These are phyloP conservation scores for Borostomias antarcticus DNA, from an alignment of 2,797 vertebrate species.

Conservation along the genomic window DNA sequence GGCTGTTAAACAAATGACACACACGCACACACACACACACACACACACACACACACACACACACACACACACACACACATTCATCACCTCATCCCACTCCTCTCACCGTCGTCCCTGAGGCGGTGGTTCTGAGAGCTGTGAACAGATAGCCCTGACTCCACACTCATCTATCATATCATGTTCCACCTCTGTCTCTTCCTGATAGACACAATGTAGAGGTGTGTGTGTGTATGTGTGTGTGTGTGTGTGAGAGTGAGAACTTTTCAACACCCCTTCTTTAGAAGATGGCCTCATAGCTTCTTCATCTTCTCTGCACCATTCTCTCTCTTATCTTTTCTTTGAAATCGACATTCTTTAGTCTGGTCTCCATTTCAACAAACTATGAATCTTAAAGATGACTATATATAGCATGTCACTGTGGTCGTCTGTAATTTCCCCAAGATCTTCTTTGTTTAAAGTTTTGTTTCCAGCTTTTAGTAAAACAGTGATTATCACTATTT, in stretches of 20 bases:
- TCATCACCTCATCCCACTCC: conserved; percentile 14
- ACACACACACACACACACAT: conserved; percentile 4
- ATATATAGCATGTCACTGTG: neutral
- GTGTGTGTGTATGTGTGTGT: conserved; percentile 6
- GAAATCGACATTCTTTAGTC: conserved; percentile 12
- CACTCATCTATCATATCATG: conserved; percentile 27
- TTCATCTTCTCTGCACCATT: neutral
- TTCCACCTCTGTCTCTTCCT: conserved; percentile 17
- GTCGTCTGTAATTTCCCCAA: neutral
- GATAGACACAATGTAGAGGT: conserved; percentile 27
- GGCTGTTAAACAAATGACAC: neutral
- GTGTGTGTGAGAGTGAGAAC: neutral
- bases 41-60: conserved; percentile 11
- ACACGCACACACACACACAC: conserved; percentile 2
- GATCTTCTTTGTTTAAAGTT: neutral
- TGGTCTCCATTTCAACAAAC: conserved; percentile 1
- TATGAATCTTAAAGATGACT: neutral
- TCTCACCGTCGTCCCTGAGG: neutral
- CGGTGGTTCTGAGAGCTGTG: conserved; percentile 5
- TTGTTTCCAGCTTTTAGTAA: neutral
- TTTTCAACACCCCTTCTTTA: conserved; percentile 6
- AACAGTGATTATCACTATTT: neutral
- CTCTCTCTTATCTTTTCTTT: conserved; percentile 10
- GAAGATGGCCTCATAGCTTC: neutral
- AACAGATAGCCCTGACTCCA: conserved; percentile 26